Evolutionary conservation across 1,140 invertebrate species (phyloP), one percentile per base, ranked within the genome.

Genomic region (Heliconius melpomene): DNA sequence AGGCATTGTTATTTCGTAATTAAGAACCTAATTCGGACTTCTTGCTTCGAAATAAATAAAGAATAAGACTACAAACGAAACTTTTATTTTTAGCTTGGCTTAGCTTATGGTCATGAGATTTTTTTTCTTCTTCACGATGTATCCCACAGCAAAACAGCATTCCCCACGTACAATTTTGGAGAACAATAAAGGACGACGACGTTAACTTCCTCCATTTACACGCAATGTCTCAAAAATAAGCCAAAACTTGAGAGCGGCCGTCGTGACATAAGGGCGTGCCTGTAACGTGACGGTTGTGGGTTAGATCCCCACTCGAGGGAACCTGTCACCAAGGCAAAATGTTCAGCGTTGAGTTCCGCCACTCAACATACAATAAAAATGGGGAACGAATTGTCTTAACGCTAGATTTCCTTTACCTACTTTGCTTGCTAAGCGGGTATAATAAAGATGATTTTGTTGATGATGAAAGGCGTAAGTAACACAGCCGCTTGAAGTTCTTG

Each of bases 1-100:
- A 60, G 57, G 57, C 57, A n/a, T 60, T 60, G 57, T 60, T 60
- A 60, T 60, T 60, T 60, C 23, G 9, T 60, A 60, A 60, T 60
- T 60, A 60, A 60, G 57, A 60, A 60, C 20, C 57, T 60, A 60
- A 60, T 60, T 26, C 57, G 23, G n/a, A 60, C n/a, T 60, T 60
- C 9, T 23, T 20, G 9, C n/a, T 60, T 26, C 0, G 23, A 60
- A 60, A 23, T 60, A 60, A 26, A 60, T 60, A 60, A 23, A 60
- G 20, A 11, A 23, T 9, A 60, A 60, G 23, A 23, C 23, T 23
- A 60, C 7, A 60, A 11, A 60, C 9, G 11, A 60, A n/a, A n/a
- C 9, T 11, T 60, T 26, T 3, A 9, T 18, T 54, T 54, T 54
- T 20, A 54, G 8, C 40, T 16, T 46, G 16, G 13, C 40, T 46